These are phyloP conservation scores for Leuctra nigra DNA, from an alignment of 2,888 invertebrate species.

Conservation along the genomic window DNA sequence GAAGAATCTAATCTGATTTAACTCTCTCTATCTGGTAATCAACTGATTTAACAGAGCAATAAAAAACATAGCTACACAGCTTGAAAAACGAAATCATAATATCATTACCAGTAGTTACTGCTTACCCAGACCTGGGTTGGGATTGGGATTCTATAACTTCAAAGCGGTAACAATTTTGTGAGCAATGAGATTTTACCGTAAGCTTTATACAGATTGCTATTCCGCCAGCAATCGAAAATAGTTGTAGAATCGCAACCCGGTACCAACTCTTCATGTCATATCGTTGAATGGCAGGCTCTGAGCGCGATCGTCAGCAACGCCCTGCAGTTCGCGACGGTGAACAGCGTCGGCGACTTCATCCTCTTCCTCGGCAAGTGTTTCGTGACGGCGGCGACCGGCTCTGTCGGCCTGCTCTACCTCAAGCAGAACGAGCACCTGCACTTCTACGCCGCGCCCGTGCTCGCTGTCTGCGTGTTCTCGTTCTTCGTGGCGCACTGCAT, in stretches of 20 bases:
- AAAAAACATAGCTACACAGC: too few species aligned
- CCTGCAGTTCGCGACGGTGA: constrained; percentile 83
- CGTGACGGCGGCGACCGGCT: constrained; percentile 77
- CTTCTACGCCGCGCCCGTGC: constrained; percentile 80
- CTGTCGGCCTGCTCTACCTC: constrained; percentile 68
- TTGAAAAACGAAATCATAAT: background rate
- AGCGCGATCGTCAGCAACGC: constrained; percentile 75
- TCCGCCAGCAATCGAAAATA: too few species aligned
- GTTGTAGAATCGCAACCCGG: too few species aligned
- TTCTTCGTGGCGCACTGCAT: constrained; percentile 93
- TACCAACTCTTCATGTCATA: background rate
- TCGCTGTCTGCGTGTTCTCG: constrained; percentile 75
- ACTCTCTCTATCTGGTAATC: too few species aligned
- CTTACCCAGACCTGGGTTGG: background rate
- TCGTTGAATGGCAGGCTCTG: constrained; percentile 59
- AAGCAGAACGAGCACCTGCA: constrained; percentile 65
- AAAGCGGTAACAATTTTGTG: too few species aligned
- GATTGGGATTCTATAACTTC: too few species aligned
- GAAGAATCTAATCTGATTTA: too few species aligned
- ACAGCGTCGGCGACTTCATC: constrained; percentile 88
- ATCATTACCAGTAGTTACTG: background rate
- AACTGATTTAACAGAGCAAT: too few species aligned
- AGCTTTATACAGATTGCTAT: too few species aligned
- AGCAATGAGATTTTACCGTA: too few species aligned
- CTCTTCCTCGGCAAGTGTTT: constrained; percentile 79